Evolutionary conservation across 2,888 invertebrate species (phyloP).

Genomic region (Pardosa pseudoannulata): DNA sequence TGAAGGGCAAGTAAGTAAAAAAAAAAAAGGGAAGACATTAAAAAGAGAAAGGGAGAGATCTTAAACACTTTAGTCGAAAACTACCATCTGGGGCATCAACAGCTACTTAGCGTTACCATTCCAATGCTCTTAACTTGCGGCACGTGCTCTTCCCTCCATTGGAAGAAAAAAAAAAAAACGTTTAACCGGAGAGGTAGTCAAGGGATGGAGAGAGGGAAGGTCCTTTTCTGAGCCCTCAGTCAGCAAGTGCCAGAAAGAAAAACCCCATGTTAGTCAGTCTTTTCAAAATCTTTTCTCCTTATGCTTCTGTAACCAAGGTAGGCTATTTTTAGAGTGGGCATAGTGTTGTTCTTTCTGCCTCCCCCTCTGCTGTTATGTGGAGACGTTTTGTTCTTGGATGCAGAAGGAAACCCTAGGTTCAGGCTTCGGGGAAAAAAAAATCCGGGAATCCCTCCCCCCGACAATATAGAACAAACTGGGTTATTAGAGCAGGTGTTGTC

Average conservation of each 20-base stretch:
- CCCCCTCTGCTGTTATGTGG: neutral
- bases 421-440: neutral
- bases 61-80: conserved; percentile 20
- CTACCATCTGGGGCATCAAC: conserved; percentile 30
- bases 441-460: neutral
- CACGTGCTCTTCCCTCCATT: neutral
- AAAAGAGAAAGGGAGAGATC: neutral
- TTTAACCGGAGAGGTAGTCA: neutral
- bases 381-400: neutral
- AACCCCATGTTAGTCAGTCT: conserved; percentile 44
- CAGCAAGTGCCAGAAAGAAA: conserved; percentile 29
- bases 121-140: conserved; percentile 19
- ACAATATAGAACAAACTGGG: neutral
- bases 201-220: neutral
- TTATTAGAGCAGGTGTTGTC: conserved; percentile 16
- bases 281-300: conserved; percentile 26
- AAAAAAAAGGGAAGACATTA: neutral
- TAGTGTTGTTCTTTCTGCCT: conserved; percentile 16
- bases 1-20: too few relatives aligned
- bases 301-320: neutral
- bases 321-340: conserved; percentile 3
- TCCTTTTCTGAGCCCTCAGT: conserved; percentile 30
- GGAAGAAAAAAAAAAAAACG: conserved; percentile 6
- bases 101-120: conserved; percentile 30
- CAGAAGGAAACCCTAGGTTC: neutral